These are phyloP conservation scores for Lamproptera curius DNA, from an alignment of 2,888 invertebrate genomes.

Conservation along the genomic window DNA sequence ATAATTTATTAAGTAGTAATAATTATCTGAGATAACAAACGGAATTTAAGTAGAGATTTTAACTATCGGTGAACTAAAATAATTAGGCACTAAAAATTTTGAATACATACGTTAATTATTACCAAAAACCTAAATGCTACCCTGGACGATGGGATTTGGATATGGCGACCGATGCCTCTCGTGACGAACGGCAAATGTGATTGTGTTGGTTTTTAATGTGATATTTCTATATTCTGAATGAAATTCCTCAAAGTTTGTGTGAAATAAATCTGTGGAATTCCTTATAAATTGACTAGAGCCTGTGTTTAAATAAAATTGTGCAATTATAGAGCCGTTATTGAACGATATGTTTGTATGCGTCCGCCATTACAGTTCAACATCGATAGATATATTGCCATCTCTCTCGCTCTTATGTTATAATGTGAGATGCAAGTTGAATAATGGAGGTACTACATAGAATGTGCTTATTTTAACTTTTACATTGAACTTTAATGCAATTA, in stretches of 20 bases:
- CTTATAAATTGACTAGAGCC: neutral
- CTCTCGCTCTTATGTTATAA: conserved; percentile 45
- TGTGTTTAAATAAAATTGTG: conserved; percentile 27
- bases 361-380: conserved; percentile 54
- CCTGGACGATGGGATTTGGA: conserved; percentile 61
- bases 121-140: conserved; percentile 37
- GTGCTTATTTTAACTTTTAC: conserved; percentile 27
- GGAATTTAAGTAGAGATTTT: no score
- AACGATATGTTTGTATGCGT: conserved; percentile 48
- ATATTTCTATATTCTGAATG: conserved; percentile 24
- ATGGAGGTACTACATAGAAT: conserved; percentile 30
- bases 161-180: conserved; percentile 68
- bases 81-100: no score
- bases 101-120: conserved; percentile 1
- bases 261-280: conserved; percentile 16
- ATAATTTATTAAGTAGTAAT: no score
- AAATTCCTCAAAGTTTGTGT: conserved; percentile 31
- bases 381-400: conserved; percentile 47
- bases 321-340: conserved; percentile 46
- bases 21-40: no score
- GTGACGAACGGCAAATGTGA: conserved; percentile 57
- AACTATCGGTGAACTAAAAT: no score
- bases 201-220: conserved; percentile 49
- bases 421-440: conserved; percentile 43
- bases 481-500: conserved; percentile 26